Evolutionary conservation across 2,113 vertebrate genomes (phyloP).

Genomic region (Nycticebus coucang): DNA sequence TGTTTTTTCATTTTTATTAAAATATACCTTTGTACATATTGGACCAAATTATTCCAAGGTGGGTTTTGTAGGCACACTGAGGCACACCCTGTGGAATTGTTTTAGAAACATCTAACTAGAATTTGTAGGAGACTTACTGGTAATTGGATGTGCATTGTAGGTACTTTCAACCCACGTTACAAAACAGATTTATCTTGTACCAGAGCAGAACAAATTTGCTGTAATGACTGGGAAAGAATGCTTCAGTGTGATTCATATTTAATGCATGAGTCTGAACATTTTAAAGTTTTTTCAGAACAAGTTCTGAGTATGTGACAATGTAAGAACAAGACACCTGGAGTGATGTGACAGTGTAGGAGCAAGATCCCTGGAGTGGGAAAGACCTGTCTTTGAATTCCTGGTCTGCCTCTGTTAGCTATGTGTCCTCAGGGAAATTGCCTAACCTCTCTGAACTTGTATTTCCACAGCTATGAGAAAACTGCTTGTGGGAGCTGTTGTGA

Average conservation of each 20-base stretch:
- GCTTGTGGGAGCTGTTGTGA: not conserved
- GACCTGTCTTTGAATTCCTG: not conserved
- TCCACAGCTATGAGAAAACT: not conserved
- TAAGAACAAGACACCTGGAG: not conserved
- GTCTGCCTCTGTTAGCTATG: not conserved
- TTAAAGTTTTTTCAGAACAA: not conserved
- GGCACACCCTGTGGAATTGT: not conserved
- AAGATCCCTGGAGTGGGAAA: not conserved
- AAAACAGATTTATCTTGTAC: not conserved
- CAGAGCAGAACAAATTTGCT: slow-evolving; percentile 34
- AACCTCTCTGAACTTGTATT: not conserved
- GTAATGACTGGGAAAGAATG: not conserved
- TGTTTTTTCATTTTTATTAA: slow-evolving; percentile 56
- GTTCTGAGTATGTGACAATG: not conserved
- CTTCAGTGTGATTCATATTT: slow-evolving; percentile 44
- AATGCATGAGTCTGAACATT: slow-evolving; percentile 14
- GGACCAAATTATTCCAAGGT: slow-evolving; percentile 25
- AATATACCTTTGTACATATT: not conserved
- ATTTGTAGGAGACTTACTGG: not conserved
- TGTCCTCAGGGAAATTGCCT: not conserved
- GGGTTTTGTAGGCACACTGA: not conserved
- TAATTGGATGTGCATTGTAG: slow-evolving; percentile 40
- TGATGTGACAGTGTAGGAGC: not conserved
- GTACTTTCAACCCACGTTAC: slow-evolving; percentile 23
- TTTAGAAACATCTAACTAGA: slow-evolving; percentile 18